Evolutionary conservation across 2,113 vertebrate genomes (phyloP).

Genomic region (Sebastes schlegelii): DNA sequence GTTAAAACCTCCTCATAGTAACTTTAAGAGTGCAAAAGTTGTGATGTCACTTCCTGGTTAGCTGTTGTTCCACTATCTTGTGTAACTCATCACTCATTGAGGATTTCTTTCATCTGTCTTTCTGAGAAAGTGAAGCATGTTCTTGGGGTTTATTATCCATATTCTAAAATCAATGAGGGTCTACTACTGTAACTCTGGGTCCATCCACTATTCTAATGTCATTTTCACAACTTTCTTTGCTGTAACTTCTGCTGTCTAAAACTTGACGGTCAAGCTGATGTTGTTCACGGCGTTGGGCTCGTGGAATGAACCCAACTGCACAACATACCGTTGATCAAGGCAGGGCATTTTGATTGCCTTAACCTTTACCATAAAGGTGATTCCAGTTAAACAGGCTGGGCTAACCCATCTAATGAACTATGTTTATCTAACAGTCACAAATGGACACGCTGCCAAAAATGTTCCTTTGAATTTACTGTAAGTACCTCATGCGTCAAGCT

Average conservation of each 20-base stretch:
- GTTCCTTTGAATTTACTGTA: neutral
- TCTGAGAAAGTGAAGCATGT: neutral
- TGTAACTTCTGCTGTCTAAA: neutral
- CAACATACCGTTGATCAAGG: no score
- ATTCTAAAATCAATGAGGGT: neutral
- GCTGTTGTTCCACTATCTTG: no score
- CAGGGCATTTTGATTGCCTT: neutral
- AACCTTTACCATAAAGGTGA: neutral
- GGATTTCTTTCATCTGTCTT: no score
- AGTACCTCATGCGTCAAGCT: neutral
- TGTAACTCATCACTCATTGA: no score
- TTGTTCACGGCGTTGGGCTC: no score
- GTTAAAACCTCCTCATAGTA: no score
- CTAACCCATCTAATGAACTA: neutral
- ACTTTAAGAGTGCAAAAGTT: no score
- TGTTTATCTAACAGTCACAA: neutral
- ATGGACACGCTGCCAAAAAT: neutral
- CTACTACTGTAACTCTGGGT: neutral
- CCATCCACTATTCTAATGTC: neutral
- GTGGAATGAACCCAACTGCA: neutral
- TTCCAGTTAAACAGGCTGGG: neutral
- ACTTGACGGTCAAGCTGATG: no score
- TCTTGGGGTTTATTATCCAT: neutral
- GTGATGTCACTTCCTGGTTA: no score
- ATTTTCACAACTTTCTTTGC: neutral